Conservation (phyloP, 2,888 invertebrate species). For the Myopa tessellatipennis region DNA sequence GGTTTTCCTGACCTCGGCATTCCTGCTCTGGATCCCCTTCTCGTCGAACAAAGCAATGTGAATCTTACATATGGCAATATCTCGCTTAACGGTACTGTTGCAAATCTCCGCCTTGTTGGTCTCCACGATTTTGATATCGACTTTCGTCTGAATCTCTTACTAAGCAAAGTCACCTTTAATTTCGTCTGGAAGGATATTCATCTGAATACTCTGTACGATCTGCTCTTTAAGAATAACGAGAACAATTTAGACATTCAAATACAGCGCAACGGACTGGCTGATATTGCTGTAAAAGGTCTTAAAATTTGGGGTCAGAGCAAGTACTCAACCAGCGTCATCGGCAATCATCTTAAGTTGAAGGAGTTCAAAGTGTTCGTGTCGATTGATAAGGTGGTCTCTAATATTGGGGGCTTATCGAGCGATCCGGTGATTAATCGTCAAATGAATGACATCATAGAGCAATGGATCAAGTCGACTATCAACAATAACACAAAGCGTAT, state of each 20-base stretch:
- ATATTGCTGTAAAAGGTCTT: slow-evolving; percentile 54
- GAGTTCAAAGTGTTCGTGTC: slow-evolving; percentile 50
- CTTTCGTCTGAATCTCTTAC: slow-evolving; percentile 48
- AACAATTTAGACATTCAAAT: slow-evolving; percentile 38
- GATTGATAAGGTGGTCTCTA: slow-evolving; percentile 56
- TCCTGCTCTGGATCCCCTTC: slow-evolving; percentile 58
- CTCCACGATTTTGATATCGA: slow-evolving; percentile 57
- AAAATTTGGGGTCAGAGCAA: slow-evolving; percentile 51
- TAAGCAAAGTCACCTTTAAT: slow-evolving; percentile 51
- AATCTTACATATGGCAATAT: slow-evolving; percentile 44
- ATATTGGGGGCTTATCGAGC: slow-evolving; percentile 58
- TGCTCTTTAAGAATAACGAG: slow-evolving; percentile 47
- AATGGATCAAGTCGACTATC: slow-evolving; percentile 55
- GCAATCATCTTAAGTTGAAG: slow-evolving; percentile 52
- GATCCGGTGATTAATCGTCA: slow-evolving; percentile 56
- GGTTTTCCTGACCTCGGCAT: slow-evolving; percentile 56
- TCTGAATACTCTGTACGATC: slow-evolving; percentile 53
- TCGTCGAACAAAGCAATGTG: slow-evolving; percentile 49
- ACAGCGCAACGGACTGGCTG: slow-evolving; percentile 55
- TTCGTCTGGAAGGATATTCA: slow-evolving; percentile 54
- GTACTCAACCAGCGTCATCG: slow-evolving; percentile 53
- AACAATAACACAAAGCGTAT: slow-evolving; percentile 60
- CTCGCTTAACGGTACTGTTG: slow-evolving; percentile 50
- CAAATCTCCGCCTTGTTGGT: slow-evolving; percentile 52
- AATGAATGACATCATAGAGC: slow-evolving; percentile 60